Evolutionary conservation across 1,140 invertebrate species (phyloP).

Genomic region (Achroia grisella): DNA sequence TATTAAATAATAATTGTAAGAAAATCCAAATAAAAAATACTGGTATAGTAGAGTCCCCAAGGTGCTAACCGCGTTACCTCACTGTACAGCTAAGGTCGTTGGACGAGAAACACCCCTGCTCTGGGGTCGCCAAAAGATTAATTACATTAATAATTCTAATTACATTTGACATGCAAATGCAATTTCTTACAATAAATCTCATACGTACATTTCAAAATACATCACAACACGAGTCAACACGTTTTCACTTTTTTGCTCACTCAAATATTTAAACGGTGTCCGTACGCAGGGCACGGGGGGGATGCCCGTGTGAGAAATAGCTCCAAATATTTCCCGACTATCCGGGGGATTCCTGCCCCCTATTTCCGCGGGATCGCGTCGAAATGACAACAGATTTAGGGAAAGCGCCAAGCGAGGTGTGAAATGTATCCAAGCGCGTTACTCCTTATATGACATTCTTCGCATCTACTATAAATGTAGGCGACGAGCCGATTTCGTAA

Average conservation of each 20-base stretch:
- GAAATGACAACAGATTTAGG: slow-evolving; percentile 70
- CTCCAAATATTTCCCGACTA: slow-evolving; percentile 58
- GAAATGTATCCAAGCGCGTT: slow-evolving; percentile 62
- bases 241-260: slow-evolving; percentile 48
- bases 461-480: slow-evolving; percentile 52
- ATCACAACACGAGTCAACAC: slow-evolving; percentile 16
- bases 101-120: too few species aligned
- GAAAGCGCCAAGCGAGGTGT: slow-evolving; percentile 66
- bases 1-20: too few species aligned
- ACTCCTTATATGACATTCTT: slow-evolving; percentile 68
- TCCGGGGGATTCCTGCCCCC: slow-evolving; percentile 54
- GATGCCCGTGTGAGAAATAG: slow-evolving; percentile 59
- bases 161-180: too few species aligned
- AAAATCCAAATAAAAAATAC: too few species aligned
- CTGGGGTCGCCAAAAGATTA: too few species aligned
- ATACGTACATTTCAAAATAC: too few species aligned
- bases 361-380: slow-evolving; percentile 59
- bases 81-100: too few species aligned
- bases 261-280: slow-evolving; percentile 54
- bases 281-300: slow-evolving; percentile 4
- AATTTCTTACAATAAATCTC: too few species aligned
- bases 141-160: too few species aligned
- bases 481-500: slow-evolving; percentile 53
- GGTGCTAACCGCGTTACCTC: too few species aligned
- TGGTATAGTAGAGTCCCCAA: too few species aligned